Evolutionary conservation across 1,140 invertebrate species (phyloP).

Genomic region (Trypoxylus dichotomus): DNA sequence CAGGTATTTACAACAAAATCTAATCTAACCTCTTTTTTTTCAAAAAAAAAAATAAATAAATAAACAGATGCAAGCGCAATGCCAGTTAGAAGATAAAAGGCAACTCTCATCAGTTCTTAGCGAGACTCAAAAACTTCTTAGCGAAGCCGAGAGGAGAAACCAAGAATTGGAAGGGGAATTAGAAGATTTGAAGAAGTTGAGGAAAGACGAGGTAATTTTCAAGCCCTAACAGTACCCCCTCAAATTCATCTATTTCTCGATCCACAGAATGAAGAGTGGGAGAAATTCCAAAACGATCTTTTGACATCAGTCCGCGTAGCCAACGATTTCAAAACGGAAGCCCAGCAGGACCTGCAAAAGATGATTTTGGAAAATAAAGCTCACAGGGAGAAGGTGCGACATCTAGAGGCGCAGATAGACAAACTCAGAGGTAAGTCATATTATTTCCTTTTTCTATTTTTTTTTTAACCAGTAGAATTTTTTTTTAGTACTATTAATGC

Average conservation of each 20-base stretch:
- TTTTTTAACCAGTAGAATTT: neutral
- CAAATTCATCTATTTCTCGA: too few relatives aligned
- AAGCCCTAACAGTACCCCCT: too few relatives aligned
- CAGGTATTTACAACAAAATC: conserved; percentile 56
- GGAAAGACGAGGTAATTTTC: conserved; percentile 59
- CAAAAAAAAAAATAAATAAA: neutral
- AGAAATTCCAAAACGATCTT: conserved; percentile 90
- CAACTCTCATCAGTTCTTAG: conserved; percentile 67
- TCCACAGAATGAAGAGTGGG: conserved; percentile 80
- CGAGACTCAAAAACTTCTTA: conserved; percentile 68
- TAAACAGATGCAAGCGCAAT: conserved; percentile 62
- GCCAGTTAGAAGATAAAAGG: conserved; percentile 76
- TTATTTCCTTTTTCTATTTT: conserved; percentile 8
- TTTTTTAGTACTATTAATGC: conserved; percentile 2
- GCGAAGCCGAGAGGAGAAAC: conserved; percentile 60
- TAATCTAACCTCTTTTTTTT: neutral
- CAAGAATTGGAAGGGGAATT: conserved; percentile 62
- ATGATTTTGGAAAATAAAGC: conserved; percentile 80
- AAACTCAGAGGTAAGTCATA: conserved; percentile 73
- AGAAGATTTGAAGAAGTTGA: conserved; percentile 61
- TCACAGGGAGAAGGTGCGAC: conserved; percentile 74
- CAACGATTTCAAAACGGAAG: conserved; percentile 91
- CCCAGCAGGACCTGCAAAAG: conserved; percentile 79
- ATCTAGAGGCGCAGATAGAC: conserved; percentile 78
- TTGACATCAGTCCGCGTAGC: conserved; percentile 91